phyloP scores from a whole-genome alignment of 1,140 invertebrate genomes.

The Brachionus asplanchnoidis region DNA sequence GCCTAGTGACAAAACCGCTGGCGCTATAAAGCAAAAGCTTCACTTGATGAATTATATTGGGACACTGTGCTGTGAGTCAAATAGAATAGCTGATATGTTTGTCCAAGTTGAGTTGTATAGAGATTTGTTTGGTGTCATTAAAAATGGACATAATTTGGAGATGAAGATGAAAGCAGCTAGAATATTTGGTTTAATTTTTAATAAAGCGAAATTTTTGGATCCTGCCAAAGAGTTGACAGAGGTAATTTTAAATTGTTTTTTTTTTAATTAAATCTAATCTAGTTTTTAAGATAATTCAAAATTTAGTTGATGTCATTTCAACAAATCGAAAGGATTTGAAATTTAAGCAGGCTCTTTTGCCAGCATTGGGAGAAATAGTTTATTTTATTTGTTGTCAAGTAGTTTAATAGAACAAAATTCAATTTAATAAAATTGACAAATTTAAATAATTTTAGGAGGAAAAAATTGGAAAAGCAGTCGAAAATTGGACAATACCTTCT shows the following conservation, averaged over 20 bases:
- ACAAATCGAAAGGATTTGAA: constrained; percentile 53
- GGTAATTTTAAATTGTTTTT: not conserved
- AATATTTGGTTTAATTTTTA: constrained; percentile 24
- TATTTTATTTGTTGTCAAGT: constrained; percentile 48
- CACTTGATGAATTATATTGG: constrained; percentile 54
- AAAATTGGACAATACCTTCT: constrained; percentile 51
- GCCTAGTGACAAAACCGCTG: not conserved
- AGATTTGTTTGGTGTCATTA: constrained; percentile 11
- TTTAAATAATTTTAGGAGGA: not conserved
- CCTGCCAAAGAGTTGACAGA: not conserved
- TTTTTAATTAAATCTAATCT: not conserved
- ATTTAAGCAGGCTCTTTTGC: constrained; percentile 52
- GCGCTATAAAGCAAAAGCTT: constrained; percentile 43
- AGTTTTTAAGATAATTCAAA: constrained; percentile 11
- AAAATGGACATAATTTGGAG: constrained; percentile 31
- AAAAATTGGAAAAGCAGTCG: constrained; percentile 44
- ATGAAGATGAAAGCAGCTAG: constrained; percentile 34
- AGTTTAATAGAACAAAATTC: not conserved
- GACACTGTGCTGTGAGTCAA: constrained; percentile 43
- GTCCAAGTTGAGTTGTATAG: not conserved
- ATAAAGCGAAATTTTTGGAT: constrained; percentile 10
- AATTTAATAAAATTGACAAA: not conserved
- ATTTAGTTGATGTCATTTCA: constrained; percentile 52
- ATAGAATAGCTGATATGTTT: constrained; percentile 13
- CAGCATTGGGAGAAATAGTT: constrained; percentile 53